phyloP scores from a whole-genome alignment of 2,888 invertebrate species.

The Heterodera filipjevi region DNA sequence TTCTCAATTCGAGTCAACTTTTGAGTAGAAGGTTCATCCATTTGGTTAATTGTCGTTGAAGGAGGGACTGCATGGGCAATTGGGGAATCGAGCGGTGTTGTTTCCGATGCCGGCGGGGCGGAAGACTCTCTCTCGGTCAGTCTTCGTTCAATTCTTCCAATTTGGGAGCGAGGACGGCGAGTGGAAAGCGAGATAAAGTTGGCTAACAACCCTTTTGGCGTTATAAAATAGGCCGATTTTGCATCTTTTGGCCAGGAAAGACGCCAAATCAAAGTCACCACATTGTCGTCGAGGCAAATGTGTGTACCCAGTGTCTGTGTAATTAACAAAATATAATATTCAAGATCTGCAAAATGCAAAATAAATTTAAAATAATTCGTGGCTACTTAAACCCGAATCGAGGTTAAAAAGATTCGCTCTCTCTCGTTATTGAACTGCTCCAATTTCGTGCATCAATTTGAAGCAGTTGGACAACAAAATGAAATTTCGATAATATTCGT shows the following conservation, averaged over 20 bases:
- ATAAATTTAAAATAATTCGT: no score
- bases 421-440: no score
- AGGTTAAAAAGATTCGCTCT: no score
- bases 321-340: no score
- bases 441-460: no score
- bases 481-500: no score
- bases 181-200: not conserved
- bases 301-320: slow-evolving; percentile 17
- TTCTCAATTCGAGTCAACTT: slow-evolving; percentile 46
- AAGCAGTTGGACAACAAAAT: no score
- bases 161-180: not conserved
- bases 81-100: not conserved
- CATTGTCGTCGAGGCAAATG: slow-evolving; percentile 19
- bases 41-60: not conserved
- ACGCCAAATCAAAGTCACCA: slow-evolving; percentile 12
- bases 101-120: not conserved
- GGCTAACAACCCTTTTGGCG: not conserved
- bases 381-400: no score
- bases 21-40: slow-evolving; percentile 32
- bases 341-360: no score
- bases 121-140: not conserved
- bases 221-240: not conserved
- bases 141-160: not conserved
- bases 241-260: not conserved
- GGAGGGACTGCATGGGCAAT: not conserved